Percentiles rank a stretch among this genome's conserved stretches.
These are phyloP conservation scores for Porites australiensis DNA, from an alignment of 64 coral and sea anemone genomes.

Conservation along the genomic window DNA sequence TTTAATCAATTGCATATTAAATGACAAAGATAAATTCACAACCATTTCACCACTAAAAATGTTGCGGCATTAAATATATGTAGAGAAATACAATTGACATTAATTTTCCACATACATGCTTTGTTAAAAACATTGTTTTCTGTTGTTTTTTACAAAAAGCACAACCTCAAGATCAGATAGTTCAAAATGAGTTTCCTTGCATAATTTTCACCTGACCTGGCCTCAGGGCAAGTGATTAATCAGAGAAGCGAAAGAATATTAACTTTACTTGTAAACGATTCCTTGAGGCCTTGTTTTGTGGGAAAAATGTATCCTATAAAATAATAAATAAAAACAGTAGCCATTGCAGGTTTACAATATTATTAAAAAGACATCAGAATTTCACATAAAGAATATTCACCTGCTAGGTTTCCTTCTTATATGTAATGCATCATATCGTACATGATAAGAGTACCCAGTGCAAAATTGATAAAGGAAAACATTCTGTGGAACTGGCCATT, in stretches of 20 bases:
- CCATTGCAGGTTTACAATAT: too few species aligned
- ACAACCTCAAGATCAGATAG: conserved; percentile 8
- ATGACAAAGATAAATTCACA: background rate
- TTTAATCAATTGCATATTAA: background rate
- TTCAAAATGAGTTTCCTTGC: background rate
- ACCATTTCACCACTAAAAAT: background rate
- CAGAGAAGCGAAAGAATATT: background rate
- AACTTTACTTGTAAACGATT: too few species aligned
- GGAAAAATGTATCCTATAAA: background rate
- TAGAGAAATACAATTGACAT: background rate
- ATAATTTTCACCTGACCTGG: background rate
- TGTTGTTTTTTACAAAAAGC: background rate
- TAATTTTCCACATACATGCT: background rate
- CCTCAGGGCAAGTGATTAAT: background rate
- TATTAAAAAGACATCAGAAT: too few species aligned
- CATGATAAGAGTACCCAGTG: too few species aligned
- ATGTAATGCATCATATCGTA: too few species aligned
- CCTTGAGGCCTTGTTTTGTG: too few species aligned
- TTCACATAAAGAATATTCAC: too few species aligned
- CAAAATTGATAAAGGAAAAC: too few species aligned
- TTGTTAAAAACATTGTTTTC: background rate
- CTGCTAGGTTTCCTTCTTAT: too few species aligned
- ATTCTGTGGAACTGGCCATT: too few species aligned
- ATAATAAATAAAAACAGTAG: background rate
- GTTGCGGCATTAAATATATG: background rate